Conservation (phyloP, 2,113 vertebrate genomes). For the Hemicordylus capensis region DNA sequence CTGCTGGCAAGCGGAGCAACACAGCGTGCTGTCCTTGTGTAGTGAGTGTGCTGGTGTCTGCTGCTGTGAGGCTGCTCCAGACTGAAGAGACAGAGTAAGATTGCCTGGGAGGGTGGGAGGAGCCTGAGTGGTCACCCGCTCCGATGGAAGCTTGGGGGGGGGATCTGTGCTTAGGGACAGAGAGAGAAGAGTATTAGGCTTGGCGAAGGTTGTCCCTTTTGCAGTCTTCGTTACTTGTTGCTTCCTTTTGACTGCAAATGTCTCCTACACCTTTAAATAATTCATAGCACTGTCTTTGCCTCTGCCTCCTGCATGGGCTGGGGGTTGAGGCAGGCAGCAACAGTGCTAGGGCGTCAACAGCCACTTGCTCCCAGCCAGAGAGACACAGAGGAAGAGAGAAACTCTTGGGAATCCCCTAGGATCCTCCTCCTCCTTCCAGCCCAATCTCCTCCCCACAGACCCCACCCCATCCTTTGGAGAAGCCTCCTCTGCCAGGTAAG, state of each 20-base stretch:
- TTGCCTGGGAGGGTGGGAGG: no score
- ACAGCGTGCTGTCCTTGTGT: no score
- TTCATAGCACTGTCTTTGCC: constrained; percentile 21
- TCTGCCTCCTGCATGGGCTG: constrained; percentile 53
- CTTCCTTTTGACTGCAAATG: constrained; percentile 15
- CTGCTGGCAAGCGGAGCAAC: no score
- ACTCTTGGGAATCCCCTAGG: background rate
- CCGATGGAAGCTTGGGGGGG: no score
- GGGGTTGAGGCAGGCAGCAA: constrained; percentile 50
- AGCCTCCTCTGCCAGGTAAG: constrained; percentile 1
- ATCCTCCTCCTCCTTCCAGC: background rate
- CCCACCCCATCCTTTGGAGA: background rate
- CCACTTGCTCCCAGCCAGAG: constrained; percentile 36
- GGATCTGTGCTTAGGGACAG: no score
- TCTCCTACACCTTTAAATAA: constrained; percentile 75
- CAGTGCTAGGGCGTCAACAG: constrained; percentile 55
- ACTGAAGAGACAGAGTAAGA: no score
- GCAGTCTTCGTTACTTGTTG: constrained; percentile 4
- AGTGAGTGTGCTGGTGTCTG: no score
- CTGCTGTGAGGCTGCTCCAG: no score
- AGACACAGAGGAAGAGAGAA: background rate
- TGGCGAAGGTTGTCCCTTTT: background rate
- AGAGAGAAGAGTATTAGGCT: no score
- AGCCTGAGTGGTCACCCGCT: no score
- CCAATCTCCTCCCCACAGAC: no score